phyloP scores from a whole-genome alignment of 1,140 invertebrate species.

The Marisa cornuarietis region DNA sequence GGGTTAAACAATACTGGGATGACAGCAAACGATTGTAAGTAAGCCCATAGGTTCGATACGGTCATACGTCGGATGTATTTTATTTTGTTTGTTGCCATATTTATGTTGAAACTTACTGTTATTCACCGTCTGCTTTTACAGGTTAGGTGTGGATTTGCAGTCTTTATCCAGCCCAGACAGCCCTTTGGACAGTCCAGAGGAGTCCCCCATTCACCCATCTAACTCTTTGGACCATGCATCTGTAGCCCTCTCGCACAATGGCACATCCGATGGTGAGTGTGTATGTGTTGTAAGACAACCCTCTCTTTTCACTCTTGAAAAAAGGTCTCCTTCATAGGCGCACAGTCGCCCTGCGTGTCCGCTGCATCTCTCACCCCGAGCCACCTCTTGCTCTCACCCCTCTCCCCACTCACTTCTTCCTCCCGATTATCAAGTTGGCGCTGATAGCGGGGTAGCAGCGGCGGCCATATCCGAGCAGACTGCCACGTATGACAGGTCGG shows the following conservation, averaged over 20 bases:
- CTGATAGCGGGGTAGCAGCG: too few relatives aligned
- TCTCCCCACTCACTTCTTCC: neutral
- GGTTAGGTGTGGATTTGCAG: slow-evolving; percentile 19
- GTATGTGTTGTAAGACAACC: neutral
- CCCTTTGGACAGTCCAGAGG: slow-evolving; percentile 17
- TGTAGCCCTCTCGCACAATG: slow-evolving; percentile 17
- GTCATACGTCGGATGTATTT: too few relatives aligned
- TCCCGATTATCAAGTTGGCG: neutral
- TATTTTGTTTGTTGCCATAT: too few relatives aligned
- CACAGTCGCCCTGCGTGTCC: too few relatives aligned
- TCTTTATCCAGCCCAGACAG: slow-evolving; percentile 16
- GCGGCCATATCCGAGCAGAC: too few relatives aligned
- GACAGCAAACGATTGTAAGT: too few relatives aligned
- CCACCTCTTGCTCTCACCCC: neutral
- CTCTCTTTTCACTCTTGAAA: neutral
- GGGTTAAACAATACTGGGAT: too few relatives aligned
- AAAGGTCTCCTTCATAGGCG: too few relatives aligned
- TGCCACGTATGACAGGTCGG: too few relatives aligned
- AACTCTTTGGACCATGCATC: slow-evolving; percentile 14
- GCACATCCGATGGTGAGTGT: slow-evolving; percentile 21
- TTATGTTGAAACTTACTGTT: too few relatives aligned
- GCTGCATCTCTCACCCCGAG: too few relatives aligned
- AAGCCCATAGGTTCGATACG: too few relatives aligned
- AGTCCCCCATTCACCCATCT: slow-evolving; percentile 7
- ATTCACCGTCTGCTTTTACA: neutral